phyloP scores from a whole-genome alignment of 2,888 invertebrate genomes.

The Zygothrica quintamaculata region DNA sequence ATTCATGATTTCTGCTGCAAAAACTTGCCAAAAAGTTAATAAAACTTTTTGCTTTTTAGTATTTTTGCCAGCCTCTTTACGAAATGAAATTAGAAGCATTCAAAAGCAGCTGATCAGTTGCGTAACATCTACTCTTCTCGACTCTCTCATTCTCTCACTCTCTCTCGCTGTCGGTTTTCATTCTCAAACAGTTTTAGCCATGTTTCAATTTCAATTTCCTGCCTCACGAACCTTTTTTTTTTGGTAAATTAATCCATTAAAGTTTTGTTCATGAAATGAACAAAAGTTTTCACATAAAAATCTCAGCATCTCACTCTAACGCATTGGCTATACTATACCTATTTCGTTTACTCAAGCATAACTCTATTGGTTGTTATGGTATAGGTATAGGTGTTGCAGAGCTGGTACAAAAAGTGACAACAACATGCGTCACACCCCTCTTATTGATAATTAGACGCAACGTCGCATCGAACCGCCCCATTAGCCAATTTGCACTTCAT shows the following conservation, averaged over 20 bases:
- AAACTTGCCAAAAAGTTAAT: constrained; percentile 59
- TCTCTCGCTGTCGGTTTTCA: not conserved
- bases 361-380: constrained; percentile 12
- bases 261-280: constrained; percentile 70
- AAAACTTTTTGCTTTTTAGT: constrained; percentile 60
- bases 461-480: constrained; percentile 47
- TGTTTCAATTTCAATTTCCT: constrained; percentile 74
- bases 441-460: constrained; percentile 68
- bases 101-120: constrained; percentile 60
- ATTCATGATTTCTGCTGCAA: constrained; percentile 59
- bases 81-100: constrained; percentile 56
- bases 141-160: constrained; percentile 6
- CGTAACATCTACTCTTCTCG: too few species aligned
- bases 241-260: constrained; percentile 76
- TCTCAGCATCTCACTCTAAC: constrained; percentile 26
- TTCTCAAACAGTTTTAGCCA: constrained; percentile 20
- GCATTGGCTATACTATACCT: not conserved
- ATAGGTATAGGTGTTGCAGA: constrained; percentile 21
- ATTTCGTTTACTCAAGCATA: constrained; percentile 29
- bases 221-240: constrained; percentile 66
- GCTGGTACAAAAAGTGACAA: constrained; percentile 21
- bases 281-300: constrained; percentile 77
- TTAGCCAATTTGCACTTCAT: constrained; percentile 77
- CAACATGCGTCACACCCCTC: constrained; percentile 39
- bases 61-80: constrained; percentile 23